These are phyloP conservation scores for Therioaphis trifolii DNA, from an alignment of 2,888 invertebrate genomes.

Conservation along the genomic window DNA sequence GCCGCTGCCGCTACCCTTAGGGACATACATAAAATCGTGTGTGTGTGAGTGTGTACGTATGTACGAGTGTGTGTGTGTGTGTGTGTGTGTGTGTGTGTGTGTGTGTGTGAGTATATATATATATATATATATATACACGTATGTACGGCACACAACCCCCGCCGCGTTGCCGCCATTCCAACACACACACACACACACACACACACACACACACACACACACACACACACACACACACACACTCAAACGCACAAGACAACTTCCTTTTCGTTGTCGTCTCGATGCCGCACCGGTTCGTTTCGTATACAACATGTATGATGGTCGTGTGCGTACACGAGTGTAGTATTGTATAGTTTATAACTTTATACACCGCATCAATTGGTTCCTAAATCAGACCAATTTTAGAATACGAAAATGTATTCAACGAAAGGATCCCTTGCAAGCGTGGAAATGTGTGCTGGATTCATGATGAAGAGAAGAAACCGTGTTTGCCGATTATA, in stretches of 20 bases:
- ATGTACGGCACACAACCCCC: neutral
- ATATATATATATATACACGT: neutral
- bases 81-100: neutral
- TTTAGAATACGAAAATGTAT: too few species aligned
- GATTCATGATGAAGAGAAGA: too few species aligned
- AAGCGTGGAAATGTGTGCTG: too few species aligned
- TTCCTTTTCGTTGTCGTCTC: constrained; percentile 52
- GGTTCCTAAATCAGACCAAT: constrained; percentile 48
- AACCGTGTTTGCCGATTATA: too few species aligned
- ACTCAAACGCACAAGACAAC: constrained; percentile 35
- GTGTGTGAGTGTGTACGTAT: neutral
- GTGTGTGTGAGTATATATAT: neutral
- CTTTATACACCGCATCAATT: constrained; percentile 36
- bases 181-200: neutral
- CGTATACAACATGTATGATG: neutral
- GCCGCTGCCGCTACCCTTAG: constrained; percentile 46
- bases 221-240: too few species aligned
- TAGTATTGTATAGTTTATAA: too few species aligned
- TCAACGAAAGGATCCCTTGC: too few species aligned
- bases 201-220: too few species aligned
- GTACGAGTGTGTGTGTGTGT: neutral
- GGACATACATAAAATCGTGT: neutral
- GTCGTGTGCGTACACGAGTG: too few species aligned
- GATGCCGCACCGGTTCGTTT: constrained; percentile 27
- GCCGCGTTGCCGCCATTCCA: constrained; percentile 1